Percentiles rank a stretch among this genome's conserved stretches.
Evolutionary conservation across 2,113 vertebrate species (phyloP).

Genomic region (Microcebus lehilahytsara): DNA sequence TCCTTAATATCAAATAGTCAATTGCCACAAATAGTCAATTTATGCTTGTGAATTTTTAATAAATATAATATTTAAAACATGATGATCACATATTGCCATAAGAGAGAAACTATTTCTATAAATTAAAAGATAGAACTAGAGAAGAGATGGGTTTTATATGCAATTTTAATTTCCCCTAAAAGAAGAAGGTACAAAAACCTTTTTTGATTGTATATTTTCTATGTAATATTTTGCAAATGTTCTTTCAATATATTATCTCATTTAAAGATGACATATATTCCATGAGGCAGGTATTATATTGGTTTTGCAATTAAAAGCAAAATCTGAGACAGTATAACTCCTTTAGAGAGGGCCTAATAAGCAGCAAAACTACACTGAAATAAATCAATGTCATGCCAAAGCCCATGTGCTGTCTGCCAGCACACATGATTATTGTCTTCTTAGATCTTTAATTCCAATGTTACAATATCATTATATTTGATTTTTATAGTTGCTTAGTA

Average conservation of each 20-base stretch:
- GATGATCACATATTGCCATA: not conserved
- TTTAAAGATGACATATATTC: not conserved
- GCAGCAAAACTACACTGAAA: not conserved
- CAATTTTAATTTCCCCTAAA: not conserved
- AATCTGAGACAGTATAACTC: not conserved
- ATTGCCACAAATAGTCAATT: not conserved
- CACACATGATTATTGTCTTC: not conserved
- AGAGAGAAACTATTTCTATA: not conserved
- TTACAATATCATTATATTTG: not conserved
- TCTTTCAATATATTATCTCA: not conserved
- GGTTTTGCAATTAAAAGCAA: slow-evolving; percentile 17
- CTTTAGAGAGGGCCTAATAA: not conserved
- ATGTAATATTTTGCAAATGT: not conserved
- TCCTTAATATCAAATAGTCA: not conserved
- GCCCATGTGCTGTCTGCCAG: not conserved
- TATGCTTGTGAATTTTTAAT: not conserved
- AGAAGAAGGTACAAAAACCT: not conserved
- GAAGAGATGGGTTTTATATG: not conserved
- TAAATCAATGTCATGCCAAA: not conserved
- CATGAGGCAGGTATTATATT: not conserved
- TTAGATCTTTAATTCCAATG: not conserved
- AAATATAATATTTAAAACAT: not conserved
- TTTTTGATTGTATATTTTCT: not conserved
- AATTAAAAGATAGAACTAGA: not conserved
- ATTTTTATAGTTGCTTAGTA: not conserved